Conservation (phyloP, 2,888 invertebrate genomes). For the Orthonevra nobilis region DNA sequence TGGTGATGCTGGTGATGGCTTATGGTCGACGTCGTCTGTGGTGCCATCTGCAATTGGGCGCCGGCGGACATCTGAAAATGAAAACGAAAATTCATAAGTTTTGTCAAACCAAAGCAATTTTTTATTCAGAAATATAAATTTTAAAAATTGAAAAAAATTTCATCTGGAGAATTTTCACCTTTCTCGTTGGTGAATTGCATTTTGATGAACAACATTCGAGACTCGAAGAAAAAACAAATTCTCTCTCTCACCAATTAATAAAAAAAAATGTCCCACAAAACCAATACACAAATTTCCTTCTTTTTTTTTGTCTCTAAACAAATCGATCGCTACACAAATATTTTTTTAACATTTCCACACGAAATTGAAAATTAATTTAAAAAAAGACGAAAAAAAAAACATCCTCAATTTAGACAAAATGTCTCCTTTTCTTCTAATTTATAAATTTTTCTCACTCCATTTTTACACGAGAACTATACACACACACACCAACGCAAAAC, state of each 20-base stretch:
- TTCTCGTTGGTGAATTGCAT: slow-evolving; percentile 62
- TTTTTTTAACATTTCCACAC: no score
- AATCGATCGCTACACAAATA: no score
- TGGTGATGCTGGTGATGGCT: slow-evolving; percentile 79
- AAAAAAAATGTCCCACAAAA: slow-evolving; percentile 5
- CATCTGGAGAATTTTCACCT: slow-evolving; percentile 39
- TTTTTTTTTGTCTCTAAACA: no score
- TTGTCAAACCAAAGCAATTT: slow-evolving; percentile 73
- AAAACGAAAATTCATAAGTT: slow-evolving; percentile 29
- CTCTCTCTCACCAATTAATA: background rate
- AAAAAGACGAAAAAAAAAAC: no score
- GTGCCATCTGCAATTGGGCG: slow-evolving; percentile 98
- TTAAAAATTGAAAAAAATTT: background rate
- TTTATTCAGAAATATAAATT: background rate
- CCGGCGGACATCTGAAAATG: slow-evolving; percentile 93
- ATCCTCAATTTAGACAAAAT: no score
- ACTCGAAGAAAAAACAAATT: slow-evolving; percentile 54
- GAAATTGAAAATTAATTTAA: slow-evolving; percentile 57
- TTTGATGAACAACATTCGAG: slow-evolving; percentile 56
- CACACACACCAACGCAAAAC: slow-evolving; percentile 37
- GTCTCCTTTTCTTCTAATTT: slow-evolving; percentile 68
- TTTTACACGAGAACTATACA: slow-evolving; percentile 45
- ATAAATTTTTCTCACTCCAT: slow-evolving; percentile 67
- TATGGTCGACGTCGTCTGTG: slow-evolving; percentile 88
- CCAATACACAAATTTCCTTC: background rate